Base-by-base conservation (phyloP, 2,113 vertebrate genomes). In the Neopipo cinnamomea region DNA sequence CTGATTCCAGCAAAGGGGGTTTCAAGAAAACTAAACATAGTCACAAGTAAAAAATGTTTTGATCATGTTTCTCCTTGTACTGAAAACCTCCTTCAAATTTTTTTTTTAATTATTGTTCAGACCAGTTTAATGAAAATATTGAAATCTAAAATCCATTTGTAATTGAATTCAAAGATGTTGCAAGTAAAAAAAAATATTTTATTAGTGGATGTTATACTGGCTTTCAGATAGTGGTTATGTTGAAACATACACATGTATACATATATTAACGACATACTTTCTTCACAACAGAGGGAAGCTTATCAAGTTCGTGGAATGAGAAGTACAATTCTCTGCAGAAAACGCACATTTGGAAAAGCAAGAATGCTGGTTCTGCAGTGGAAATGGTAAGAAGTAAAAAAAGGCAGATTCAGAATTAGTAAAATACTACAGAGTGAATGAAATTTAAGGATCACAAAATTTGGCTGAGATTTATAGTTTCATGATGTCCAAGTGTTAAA, bases 291-390 rank as follows among this genome's bases (percentile, higher is more conserved):
- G 99, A 99, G 89, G 99, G 99, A 97, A 99, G 99, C 96, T 98
- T 99, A 97, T 99, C 99, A 91, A 99, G 98, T 97, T 99, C 99
- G 17, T 98, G 99, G 98, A 99, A 99, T 99, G 99, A 99, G 96
- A 99, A 99, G 89, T 99, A 99, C 94, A 99, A 96, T 97, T 98
- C 98, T 77, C 98, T 99, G 90, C 98, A 99, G 85, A 99, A 99
- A 98, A 98, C 99, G 61, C 99, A 99, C 76, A 98, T 98, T 97
- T 99, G 99, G 97, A 98, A 99, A 97, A 99, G 98, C 97, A 98
- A 98, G 77, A 99, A 98, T 96, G 97, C 98, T 91, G 97, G 98
- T 67, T 96, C 98, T 84, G 95, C 98, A 67, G 98, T 99, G 98
- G 99, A 99, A 96, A 99, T 99, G 95, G 99, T 99, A 98, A 98